These are phyloP conservation scores for Dioctria rufipes DNA, from an alignment of 2,888 invertebrate species.

Conservation along the genomic window DNA sequence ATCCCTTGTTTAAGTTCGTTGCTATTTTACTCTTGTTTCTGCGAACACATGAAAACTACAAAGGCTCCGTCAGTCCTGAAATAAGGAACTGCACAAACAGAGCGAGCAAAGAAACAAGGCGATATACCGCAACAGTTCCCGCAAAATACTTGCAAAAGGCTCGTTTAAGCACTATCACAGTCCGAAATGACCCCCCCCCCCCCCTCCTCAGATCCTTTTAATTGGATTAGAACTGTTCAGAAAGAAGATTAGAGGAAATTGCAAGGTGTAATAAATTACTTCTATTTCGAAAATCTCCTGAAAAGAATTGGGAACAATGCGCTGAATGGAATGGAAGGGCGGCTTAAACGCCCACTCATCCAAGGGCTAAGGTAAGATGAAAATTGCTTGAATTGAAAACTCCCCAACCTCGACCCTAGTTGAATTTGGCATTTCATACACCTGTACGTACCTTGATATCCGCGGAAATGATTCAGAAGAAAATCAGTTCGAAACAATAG, in stretches of 20 bases:
- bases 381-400: not conserved
- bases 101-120: conserved; percentile 5
- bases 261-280: conserved; percentile 48
- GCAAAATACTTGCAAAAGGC: conserved; percentile 7
- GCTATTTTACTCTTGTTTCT: conserved; percentile 20
- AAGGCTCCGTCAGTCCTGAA: not conserved
- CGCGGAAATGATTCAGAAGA: conserved; percentile 24
- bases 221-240: conserved; percentile 44
- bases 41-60: not conserved
- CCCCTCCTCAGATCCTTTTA: conserved; percentile 18
- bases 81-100: conserved; percentile 24
- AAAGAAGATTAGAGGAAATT: conserved; percentile 44
- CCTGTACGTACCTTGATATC: conserved; percentile 7
- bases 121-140: conserved; percentile 29
- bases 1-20: conserved; percentile 15
- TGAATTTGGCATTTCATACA: no score
- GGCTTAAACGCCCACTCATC: not conserved
- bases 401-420: not conserved
- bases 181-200: not conserved
- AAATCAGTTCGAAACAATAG: conserved; percentile 33
- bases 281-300: conserved; percentile 34
- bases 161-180: conserved; percentile 8
- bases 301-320: conserved; percentile 46
- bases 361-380: not conserved
- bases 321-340: not conserved